Evolutionary conservation across 2,888 invertebrate genomes (phyloP), one percentile per base, ranked within the genome.

Genomic region (Ethmia dodecea): DNA sequence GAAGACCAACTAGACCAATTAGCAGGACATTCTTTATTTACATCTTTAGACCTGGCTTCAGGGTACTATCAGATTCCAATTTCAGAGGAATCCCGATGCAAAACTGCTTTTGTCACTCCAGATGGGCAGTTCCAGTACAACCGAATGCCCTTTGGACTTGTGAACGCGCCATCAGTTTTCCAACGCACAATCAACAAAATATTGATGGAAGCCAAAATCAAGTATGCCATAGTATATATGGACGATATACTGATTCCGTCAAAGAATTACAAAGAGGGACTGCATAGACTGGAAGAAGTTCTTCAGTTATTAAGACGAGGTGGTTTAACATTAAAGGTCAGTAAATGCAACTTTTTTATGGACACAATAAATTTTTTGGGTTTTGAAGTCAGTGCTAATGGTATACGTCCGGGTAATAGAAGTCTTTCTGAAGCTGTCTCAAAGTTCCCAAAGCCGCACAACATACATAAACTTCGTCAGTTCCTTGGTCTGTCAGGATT

Each of bases 381-480:
- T n/a, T 35, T 16, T 8, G 38, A 38, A 8, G 18, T 42, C 4
- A 28, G 26, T 13, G n/a, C n/a, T 4, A 14, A 33, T 6, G 42
- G 38, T 1, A 10, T 42, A 1, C 22, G 31, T 27, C 33, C 42
- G 1, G 42, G 42, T 1, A 3, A 14, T 6, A 3, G 5, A 15
- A 42, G 38, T 31, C n/a, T n/a, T n/a, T 38, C 35, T 1, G 22
- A 31, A 5, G 38, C 38, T 1, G 32, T 42, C 6, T 24, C 38
- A 1, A 22, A 26, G 8, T 43, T 43, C 22, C 31, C 40, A 2
- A 9, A 8, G n/a, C 37, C 37, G 1, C 13, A 5, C 1, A 36
- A 39, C 8, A 16, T 11, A 8, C 33, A 33, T 15, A 30, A 35
- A 11, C 13, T 41, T 2, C 10, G 33, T 3, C 26, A 29, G 10